Evolutionary conservation across 2,113 vertebrate genomes (phyloP), one percentile per base, ranked within the genome.

Genomic region (Spizaetus ornatus): DNA sequence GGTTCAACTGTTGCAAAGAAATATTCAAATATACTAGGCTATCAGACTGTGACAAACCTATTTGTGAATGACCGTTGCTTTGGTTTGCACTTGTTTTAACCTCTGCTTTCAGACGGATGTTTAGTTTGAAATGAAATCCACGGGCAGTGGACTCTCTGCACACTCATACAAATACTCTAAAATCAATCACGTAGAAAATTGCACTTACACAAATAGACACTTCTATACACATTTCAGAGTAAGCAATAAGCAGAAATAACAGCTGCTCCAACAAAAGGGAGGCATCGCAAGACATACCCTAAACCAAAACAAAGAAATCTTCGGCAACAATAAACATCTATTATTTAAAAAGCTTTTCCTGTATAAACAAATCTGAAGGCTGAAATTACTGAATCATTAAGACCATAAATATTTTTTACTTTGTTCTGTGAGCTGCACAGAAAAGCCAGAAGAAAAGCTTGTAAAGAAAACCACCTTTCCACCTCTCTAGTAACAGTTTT

Each of bases 301-400:
- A 17, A 80, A 81, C 81, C 79, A 92, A 69, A 50, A 43, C 0
- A 8, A 86, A 88, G 70, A 82, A 58, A 77, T 70, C 71, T 69
- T n/a, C 91, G 66, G 76, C 86, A 90, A 83, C 89, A 84, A 90
- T 72, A 82, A 94, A 94, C 91, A 87, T 52, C 56, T 83, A 47
- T 76, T 66, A 84, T 86, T 95, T 82, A 45, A 88, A 92, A 93
- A 95, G 52, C 23, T 82, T 74, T 88, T 94, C 73, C 80, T 67
- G 66, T 59, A 86, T 95, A 97, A 96, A 97, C 79, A 96, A 56
- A 95, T 71, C 80, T 78, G 85, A 93, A 94, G 61, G 91, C 56
- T 86, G 97, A 95, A 96, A 95, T 95, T 86, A 87, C 43, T 17
- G 32, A 43, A 92, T 93, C 93, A 21, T 95, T 96, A 97, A 61